phyloP scores from a whole-genome alignment of 2,113 vertebrate species.

The Seriola quinqueradiata region DNA sequence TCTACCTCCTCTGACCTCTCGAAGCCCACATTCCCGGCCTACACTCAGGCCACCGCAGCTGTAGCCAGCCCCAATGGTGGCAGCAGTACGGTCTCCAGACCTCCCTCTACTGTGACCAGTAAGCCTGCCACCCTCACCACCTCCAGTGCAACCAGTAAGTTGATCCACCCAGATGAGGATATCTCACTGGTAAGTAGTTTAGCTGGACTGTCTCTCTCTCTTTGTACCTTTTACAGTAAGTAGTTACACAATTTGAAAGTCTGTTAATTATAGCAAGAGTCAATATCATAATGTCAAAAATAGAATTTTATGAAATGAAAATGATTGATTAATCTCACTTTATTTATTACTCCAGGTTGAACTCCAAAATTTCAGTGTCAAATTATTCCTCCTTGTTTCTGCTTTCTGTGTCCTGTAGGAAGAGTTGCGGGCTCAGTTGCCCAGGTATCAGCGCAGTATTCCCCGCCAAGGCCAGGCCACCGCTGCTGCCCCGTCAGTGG shows the following conservation, averaged over 20 bases:
- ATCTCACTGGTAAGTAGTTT: conserved; percentile 94
- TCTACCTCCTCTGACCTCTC: conserved; percentile 89
- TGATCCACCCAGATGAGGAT: conserved; percentile 99
- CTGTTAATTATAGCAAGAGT: neutral
- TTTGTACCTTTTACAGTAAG: conserved; percentile 72
- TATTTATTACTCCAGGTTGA: conserved; percentile 1
- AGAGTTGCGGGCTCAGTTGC: conserved; percentile 92
- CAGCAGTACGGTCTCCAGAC: conserved; percentile 92
- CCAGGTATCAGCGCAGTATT: conserved; percentile 91
- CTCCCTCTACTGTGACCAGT: conserved; percentile 92
- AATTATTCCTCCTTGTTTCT: conserved; percentile 5
- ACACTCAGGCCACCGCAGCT: conserved; percentile 90
- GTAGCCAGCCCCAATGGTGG: conserved; percentile 46
- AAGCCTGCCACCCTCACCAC: conserved; percentile 95
- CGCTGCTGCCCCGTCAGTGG: conserved; percentile 86
- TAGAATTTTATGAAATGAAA: neutral
- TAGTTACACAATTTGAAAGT: conserved; percentile 11
- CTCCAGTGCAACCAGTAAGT: conserved; percentile 98
- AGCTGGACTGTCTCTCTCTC: conserved; percentile 10
- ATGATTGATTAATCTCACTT: neutral
- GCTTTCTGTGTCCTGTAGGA: conserved; percentile 83
- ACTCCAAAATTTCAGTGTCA: neutral
- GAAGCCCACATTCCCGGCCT: conserved; percentile 95
- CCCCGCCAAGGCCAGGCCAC: conserved; percentile 88
- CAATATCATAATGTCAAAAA: neutral